Base-by-base conservation (phyloP, 2,797 vertebrate species). In the Xerus rutilus region DNA sequence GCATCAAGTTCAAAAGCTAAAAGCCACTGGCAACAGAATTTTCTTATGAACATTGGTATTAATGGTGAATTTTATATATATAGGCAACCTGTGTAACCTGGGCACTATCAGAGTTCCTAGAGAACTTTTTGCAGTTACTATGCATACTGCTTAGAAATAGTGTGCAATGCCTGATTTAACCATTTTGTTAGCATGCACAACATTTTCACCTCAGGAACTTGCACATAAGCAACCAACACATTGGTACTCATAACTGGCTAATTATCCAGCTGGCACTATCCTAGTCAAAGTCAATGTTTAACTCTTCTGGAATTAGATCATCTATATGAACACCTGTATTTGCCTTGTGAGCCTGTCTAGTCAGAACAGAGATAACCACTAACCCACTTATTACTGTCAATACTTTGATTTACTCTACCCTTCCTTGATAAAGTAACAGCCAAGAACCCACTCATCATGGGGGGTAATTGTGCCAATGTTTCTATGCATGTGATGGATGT, bases 1-100 rank as follows among this genome's bases (percentile, higher is more conserved):
- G 96, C 84, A 96, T 95, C 0, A 59, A 83, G 62, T 98, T 73
- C 88, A 97, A 98, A 97, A 97, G 94, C 79, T 96, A 93, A 92
- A 86, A 94, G 20, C 93, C 86, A 89, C 11, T 96, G 89, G 74
- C 17, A 95, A 74, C 0, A 89, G 54, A 96, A 91, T 82, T 93
- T 35, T 82, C 57, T 62, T 90, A 65, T 89, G 89, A 96, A 97
- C 54, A 89, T 1, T 90, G 72, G n/a, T 62, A 93, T 28, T 69
- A 84, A 93, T 10, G 86, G 18, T 79, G 30, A 78, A 93, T 47
- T 73, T 9, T 89, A 89, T 97, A 96, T 72, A 52, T 5, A 52
- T 6, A 57, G 10, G 45, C 59, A 94, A 95, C n/a, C 49, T 76
- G 52, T 45, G 39, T 77, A 93, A 95, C 17, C 57, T 76, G 91